Evolutionary conservation across 2,797 vertebrate genomes (phyloP).

Genomic region (Acrossocheilus fasciatus): DNA sequence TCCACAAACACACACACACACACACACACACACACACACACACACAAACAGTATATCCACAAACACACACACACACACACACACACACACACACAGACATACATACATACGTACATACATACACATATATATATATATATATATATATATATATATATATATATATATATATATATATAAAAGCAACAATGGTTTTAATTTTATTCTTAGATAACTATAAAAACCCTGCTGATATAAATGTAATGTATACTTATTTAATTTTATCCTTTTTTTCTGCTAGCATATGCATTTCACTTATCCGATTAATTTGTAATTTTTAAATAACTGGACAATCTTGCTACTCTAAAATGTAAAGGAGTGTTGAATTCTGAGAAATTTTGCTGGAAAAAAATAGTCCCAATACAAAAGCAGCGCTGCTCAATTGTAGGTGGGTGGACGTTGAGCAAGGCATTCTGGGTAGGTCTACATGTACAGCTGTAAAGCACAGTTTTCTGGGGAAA

Average conservation of each 20-base stretch:
- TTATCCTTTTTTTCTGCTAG: neutral
- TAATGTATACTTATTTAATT: neutral
- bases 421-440: neutral
- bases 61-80: no score
- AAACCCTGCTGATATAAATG: no score
- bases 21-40: no score
- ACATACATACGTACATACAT: no score
- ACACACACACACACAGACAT: no score
- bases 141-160: no score
- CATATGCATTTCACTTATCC: neutral
- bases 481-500: neutral
- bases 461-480: neutral
- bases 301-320: neutral
- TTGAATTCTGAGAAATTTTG: neutral
- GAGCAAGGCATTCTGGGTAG: conserved; percentile 37
- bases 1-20: no score
- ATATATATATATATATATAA: no score
- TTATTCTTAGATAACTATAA: neutral
- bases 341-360: neutral
- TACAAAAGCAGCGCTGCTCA: neutral
- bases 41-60: no score
- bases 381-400: neutral
- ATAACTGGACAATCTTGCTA: neutral
- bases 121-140: no score
- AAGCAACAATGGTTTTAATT: neutral